These are phyloP conservation scores for Muscicapa adusta DNA, from an alignment of 2,113 vertebrate genomes.

Conservation along the genomic window DNA sequence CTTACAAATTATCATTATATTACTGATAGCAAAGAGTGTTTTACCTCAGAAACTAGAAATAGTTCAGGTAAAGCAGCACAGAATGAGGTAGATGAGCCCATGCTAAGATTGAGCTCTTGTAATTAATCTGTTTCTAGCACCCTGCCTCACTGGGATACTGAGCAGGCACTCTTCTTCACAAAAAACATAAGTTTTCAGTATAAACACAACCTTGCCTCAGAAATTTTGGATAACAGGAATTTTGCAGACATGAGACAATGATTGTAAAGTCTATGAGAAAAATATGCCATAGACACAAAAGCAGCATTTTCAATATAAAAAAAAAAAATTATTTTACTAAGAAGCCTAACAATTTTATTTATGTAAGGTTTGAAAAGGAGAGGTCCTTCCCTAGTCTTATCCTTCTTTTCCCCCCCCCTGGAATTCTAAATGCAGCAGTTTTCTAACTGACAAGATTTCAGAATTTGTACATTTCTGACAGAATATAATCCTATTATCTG, in stretches of 20 bases:
- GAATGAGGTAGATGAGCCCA: background rate
- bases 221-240: background rate
- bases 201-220: background rate
- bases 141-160: background rate
- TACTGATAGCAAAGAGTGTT: background rate
- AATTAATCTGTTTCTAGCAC: background rate
- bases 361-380: background rate
- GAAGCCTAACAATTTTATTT: background rate
- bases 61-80: background rate
- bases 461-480: background rate
- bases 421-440: background rate
- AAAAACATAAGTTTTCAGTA: background rate
- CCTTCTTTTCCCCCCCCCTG: background rate
- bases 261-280: background rate
- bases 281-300: background rate
- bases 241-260: background rate
- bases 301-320: background rate
- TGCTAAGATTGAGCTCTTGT: background rate
- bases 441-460: background rate
- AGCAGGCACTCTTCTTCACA: background rate
- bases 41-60: background rate
- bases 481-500: constrained; percentile 55
- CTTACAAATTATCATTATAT: background rate
- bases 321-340: background rate
- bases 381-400: background rate